Base-by-base conservation (phyloP, 2,797 vertebrate species). In the Eutrigla gurnardus region DNA sequence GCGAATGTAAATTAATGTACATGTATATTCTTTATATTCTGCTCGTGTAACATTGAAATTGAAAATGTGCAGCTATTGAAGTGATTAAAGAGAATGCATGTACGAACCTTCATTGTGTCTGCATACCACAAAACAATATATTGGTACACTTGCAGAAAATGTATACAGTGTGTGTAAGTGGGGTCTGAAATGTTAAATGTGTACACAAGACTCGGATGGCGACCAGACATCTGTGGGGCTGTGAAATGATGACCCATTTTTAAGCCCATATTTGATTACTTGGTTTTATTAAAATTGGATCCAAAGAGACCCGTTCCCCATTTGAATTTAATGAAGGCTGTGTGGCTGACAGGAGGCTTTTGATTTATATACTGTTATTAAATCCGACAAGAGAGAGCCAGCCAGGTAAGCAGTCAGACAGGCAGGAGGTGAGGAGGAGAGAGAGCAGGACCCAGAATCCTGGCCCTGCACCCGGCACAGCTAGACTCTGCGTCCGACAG, bases 331-430 rank as follows among this genome's bases (percentile, higher is more conserved):
- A 95, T 95, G 93, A 94, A 94, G 91, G 91, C 91, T 91, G 91
- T 81, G 87, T 91, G 90, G 90, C 88, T 93, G 94, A 95, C 93
- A 91, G 92, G 88, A 93, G 86, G 84, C 91, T 94, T 93, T 93
- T 95, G 94, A 96, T 96, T 95, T 94, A 96, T 94, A 93, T 90
- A 91, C 90, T 89, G 91, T 94, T 93, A 94, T 95, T 94, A 94
- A 94, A 93, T 93, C 87, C 80, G 88, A 90, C 91, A 88, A 92
- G 93, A 91, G 93, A 91, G 86, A 92, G 82, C 84, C 89, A 89
- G 88, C 87, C 90, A 93, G 91, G 91, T 89, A 90, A 90, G 91
- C 84, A 75, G 77, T 78, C 83, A 70, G 77, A 42, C 65, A 59
- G 58, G 85, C 76, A 75, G 65, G 71, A 75, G 73, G 58, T 66